Percentiles rank a stretch among this genome's conserved stretches.
These are phyloP conservation scores for Xiphorhynchus elegans DNA, from an alignment of 2,113 vertebrate species.

Conservation along the genomic window DNA sequence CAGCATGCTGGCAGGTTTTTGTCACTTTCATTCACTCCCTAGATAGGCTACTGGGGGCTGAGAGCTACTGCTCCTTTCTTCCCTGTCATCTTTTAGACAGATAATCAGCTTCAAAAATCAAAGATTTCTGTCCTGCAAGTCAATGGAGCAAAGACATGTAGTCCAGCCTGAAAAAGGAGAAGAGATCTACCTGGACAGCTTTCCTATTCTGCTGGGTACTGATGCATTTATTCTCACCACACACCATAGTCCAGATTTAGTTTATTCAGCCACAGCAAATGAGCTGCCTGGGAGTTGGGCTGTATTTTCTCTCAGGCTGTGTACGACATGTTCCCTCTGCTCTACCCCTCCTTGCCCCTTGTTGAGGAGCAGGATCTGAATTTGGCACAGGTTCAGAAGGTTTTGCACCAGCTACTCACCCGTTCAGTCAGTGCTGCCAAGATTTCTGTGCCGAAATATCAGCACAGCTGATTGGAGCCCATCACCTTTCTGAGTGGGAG, in stretches of 20 bases:
- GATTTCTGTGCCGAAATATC: neutral
- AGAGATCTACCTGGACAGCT: neutral
- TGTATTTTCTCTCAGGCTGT: neutral
- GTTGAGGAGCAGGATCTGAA: neutral
- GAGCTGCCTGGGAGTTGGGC: neutral
- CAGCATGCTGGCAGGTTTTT: constrained; percentile 55
- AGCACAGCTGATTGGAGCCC: neutral
- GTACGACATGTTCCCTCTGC: neutral
- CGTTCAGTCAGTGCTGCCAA: neutral
- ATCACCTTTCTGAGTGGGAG: neutral
- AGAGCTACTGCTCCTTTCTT: constrained; percentile 21
- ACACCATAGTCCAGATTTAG: neutral
- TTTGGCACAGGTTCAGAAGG: neutral
- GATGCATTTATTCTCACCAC: constrained; percentile 20
- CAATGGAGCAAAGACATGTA: constrained; percentile 5
- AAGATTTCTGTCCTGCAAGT: constrained; percentile 18
- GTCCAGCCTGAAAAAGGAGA: neutral
- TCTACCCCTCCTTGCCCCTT: neutral
- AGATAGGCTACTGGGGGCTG: constrained; percentile 13
- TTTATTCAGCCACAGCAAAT: constrained; percentile 41
- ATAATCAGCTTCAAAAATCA: constrained; percentile 18
- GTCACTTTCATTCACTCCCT: constrained; percentile 53
- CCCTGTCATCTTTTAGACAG: neutral
- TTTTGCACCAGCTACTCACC: neutral
- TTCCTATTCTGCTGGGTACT: neutral